phyloP scores from a whole-genome alignment of 2,888 invertebrate genomes.

The Tenthredo notha region DNA sequence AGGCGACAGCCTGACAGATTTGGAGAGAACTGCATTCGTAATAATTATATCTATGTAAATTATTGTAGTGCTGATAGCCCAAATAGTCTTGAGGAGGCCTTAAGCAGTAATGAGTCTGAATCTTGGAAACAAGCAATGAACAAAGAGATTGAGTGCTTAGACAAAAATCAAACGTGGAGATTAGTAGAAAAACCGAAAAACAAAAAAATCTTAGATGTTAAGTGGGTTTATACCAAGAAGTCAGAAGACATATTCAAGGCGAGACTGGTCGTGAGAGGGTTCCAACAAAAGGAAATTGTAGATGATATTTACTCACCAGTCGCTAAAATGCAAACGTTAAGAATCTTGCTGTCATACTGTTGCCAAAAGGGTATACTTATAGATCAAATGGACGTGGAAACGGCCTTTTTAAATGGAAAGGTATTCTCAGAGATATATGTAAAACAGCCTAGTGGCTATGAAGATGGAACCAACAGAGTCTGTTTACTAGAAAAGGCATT shows the following conservation, averaged over 20 bases:
- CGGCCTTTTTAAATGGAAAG: constrained; percentile 58
- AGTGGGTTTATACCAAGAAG: neutral
- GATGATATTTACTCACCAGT: too few species aligned
- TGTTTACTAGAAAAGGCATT: constrained; percentile 47
- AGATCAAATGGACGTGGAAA: constrained; percentile 59
- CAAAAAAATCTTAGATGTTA: too few species aligned
- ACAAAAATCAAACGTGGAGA: too few species aligned
- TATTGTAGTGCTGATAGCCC: too few species aligned
- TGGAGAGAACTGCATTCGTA: too few species aligned
- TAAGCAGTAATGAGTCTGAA: too few species aligned
- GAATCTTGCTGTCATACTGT: constrained; percentile 51
- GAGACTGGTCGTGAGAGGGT: neutral
- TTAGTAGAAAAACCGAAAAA: too few species aligned
- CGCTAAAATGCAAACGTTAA: constrained; percentile 41
- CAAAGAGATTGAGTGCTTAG: too few species aligned
- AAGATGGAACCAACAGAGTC: constrained; percentile 52
- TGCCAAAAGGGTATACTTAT: constrained; percentile 52
- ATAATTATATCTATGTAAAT: too few species aligned
- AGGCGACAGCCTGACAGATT: too few species aligned
- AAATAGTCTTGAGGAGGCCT: too few species aligned
- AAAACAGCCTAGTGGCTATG: constrained; percentile 57
- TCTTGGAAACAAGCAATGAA: too few species aligned
- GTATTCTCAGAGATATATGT: constrained; percentile 58
- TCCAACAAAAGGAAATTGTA: neutral
- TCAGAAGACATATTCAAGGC: neutral